These are phyloP conservation scores for Lobophora halterata DNA, from an alignment of 2,888 invertebrate genomes.

Conservation along the genomic window DNA sequence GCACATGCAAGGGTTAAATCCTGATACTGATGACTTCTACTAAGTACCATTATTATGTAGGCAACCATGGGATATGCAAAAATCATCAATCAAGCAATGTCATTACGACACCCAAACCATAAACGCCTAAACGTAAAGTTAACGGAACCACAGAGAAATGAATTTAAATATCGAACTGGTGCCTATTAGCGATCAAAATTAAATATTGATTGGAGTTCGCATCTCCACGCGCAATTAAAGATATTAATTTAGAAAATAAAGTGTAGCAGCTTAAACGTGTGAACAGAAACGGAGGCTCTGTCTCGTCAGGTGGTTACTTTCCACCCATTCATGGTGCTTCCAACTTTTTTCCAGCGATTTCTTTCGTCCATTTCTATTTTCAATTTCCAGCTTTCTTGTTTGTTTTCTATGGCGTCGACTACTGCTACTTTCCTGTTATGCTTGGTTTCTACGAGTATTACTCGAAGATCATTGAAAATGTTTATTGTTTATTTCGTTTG, in stretches of 20 bases:
- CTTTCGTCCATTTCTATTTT: slow-evolving; percentile 65
- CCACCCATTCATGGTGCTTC: slow-evolving; percentile 76
- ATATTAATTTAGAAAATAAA: slow-evolving; percentile 52
- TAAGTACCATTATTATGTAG: no score
- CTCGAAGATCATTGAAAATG: slow-evolving; percentile 9
- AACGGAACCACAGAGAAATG: slow-evolving; percentile 5
- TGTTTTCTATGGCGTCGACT: slow-evolving; percentile 37
- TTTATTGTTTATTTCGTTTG: slow-evolving; percentile 9
- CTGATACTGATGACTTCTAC: no score
- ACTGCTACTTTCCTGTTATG: slow-evolving; percentile 26
- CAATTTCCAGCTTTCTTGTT: slow-evolving; percentile 69
- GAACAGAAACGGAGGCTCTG: slow-evolving; percentile 66
- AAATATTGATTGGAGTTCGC: slow-evolving; percentile 29
- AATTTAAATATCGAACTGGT: slow-evolving; percentile 1
- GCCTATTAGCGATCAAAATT: slow-evolving; percentile 13
- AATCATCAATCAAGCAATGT: no score
- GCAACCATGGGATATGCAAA: no score
- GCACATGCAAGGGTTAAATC: no score
- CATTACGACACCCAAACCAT: no score
- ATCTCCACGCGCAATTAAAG: slow-evolving; percentile 33
- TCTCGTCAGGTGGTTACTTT: slow-evolving; percentile 70
- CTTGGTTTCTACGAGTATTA: slow-evolving; percentile 13
- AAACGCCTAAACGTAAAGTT: no score
- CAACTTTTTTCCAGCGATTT: slow-evolving; percentile 75
- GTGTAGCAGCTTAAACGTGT: slow-evolving; percentile 59